These are phyloP conservation scores for Cryptoprocta ferox DNA, from an alignment of 2,797 vertebrate genomes.

Conservation along the genomic window DNA sequence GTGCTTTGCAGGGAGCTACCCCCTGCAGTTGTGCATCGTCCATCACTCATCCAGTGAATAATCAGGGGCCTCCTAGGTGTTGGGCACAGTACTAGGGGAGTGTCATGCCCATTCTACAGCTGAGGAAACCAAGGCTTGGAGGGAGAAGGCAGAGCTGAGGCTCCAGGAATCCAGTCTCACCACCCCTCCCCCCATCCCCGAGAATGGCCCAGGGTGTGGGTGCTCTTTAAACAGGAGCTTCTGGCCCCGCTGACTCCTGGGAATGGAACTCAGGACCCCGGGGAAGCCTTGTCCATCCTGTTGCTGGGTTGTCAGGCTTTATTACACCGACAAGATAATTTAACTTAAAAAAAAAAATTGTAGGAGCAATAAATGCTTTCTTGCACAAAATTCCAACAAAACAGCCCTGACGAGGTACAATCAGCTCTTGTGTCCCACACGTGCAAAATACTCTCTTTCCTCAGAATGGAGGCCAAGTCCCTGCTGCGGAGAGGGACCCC, in stretches of 20 bases:
- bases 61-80: neutral
- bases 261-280: neutral
- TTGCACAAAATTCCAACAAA: neutral
- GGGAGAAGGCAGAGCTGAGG: neutral
- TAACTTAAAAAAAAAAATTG: neutral
- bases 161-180: neutral
- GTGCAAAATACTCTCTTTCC: neutral
- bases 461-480: neutral
- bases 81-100: neutral
- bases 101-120: neutral
- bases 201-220: neutral
- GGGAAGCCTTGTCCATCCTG: neutral
- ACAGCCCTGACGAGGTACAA: neutral
- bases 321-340: neutral
- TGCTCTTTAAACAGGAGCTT: neutral
- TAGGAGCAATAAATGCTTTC: conserved; percentile 6
- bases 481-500: neutral
- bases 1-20: neutral
- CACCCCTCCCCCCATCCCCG: neutral
- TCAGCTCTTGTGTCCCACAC: fast-evolving
- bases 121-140: neutral
- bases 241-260: neutral
- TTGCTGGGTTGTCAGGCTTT: neutral
- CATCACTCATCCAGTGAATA: neutral
- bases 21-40: neutral